These are phyloP conservation scores for Drosophila sucinea DNA, from an alignment of 1,140 invertebrate genomes.

Conservation along the genomic window DNA sequence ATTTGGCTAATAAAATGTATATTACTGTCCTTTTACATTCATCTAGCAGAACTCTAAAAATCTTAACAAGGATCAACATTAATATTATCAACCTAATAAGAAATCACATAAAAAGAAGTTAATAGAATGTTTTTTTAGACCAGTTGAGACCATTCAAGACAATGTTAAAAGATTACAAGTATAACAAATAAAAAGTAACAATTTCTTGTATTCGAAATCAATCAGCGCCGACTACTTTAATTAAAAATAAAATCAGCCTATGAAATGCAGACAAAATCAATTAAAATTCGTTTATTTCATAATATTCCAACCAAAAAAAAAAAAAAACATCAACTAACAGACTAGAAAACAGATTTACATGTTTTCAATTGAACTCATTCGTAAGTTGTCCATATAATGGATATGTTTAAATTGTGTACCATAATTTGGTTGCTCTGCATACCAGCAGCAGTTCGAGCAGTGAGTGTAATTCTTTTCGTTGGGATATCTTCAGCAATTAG, in stretches of 20 bases:
- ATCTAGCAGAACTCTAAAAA: too few species aligned
- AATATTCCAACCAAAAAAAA: not conserved
- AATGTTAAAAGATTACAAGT: too few species aligned
- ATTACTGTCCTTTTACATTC: too few species aligned
- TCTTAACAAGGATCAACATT: too few species aligned
- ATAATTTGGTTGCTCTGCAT: slow-evolving; percentile 23
- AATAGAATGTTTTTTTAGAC: too few species aligned
- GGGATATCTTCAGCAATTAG: too few species aligned
- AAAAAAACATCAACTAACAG: not conserved
- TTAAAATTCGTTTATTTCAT: not conserved
- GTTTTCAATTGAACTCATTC: slow-evolving; percentile 21
- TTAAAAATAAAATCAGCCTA: not conserved
- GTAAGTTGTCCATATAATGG: slow-evolving; percentile 9
- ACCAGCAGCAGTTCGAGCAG: slow-evolving; percentile 14
- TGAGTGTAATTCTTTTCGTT: slow-evolving; percentile 31
- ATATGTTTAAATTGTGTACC: slow-evolving; percentile 33
- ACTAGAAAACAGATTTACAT: not conserved
- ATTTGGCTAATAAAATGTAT: too few species aligned
- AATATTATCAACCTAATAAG: too few species aligned
- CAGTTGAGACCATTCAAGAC: too few species aligned
- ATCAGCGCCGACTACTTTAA: not conserved
- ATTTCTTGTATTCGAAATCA: too few species aligned
- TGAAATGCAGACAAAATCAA: not conserved
- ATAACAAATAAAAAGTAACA: too few species aligned
- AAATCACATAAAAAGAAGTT: too few species aligned